Conservation (phyloP, 2,888 invertebrate species). For the Tipula vernalis region DNA sequence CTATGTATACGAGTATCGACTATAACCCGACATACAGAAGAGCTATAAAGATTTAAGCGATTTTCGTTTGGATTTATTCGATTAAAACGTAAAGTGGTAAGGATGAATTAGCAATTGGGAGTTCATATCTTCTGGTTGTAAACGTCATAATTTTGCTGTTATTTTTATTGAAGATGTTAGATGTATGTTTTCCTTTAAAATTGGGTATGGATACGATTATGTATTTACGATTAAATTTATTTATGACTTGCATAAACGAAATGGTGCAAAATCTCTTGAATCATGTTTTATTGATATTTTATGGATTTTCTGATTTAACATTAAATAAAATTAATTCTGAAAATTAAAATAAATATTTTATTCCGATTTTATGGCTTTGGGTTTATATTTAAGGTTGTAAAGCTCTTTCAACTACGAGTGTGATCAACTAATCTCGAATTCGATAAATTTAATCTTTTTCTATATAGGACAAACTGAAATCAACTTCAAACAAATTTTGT, state of each 20-base stretch:
- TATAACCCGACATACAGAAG: background rate
- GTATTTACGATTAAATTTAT: background rate
- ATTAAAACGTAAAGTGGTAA: background rate
- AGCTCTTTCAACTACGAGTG: too few species aligned
- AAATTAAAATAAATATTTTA: background rate
- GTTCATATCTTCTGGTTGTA: background rate
- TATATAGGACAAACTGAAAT: too few species aligned
- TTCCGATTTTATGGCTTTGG: background rate
- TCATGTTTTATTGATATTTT: background rate
- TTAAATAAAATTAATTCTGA: background rate
- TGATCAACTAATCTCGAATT: too few species aligned
- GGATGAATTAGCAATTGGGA: background rate
- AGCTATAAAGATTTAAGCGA: background rate
- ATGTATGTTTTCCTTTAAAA: background rate
- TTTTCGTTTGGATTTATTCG: background rate
- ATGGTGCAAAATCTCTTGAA: background rate
- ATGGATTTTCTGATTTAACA: background rate
- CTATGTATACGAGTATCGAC: background rate
- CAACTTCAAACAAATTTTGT: too few species aligned
- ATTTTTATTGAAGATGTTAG: background rate
- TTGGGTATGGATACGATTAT: background rate
- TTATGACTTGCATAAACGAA: background rate
- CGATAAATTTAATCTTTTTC: too few species aligned
- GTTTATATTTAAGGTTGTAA: background rate
- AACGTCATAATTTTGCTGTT: background rate